These are phyloP conservation scores for Pristionchus arcanus DNA, from an alignment of 2,888 invertebrate species.

Conservation along the genomic window DNA sequence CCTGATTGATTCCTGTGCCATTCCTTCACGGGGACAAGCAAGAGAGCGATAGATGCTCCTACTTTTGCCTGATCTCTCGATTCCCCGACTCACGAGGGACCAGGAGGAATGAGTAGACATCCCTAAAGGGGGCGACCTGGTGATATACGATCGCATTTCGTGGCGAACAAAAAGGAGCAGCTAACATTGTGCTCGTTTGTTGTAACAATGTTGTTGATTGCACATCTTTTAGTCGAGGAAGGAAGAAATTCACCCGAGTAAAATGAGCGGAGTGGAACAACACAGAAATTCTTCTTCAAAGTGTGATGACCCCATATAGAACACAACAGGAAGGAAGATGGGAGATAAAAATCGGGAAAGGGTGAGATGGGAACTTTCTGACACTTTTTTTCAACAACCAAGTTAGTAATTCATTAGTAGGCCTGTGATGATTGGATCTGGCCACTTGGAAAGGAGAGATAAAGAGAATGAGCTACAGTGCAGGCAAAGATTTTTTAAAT, in stretches of 20 bases:
- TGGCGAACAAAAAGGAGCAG: not conserved
- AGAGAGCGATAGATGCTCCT: not conserved
- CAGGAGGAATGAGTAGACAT: not conserved
- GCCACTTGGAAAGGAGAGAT: not conserved
- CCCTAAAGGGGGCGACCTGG: not conserved
- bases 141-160: constrained; percentile 11
- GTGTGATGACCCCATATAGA: not conserved
- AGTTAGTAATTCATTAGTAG: not conserved
- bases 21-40: not conserved
- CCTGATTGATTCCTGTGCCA: constrained; percentile 22
- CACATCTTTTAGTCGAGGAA: not conserved
- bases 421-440: no score
- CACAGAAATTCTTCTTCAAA: not conserved
- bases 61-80: not conserved
- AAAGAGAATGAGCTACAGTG: not conserved
- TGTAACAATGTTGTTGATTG: constrained; percentile 45
- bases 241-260: not conserved
- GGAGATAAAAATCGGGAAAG: not conserved
- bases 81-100: not conserved
- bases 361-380: not conserved
- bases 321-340: not conserved
- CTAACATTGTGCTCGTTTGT: not conserved
- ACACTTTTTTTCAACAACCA: not conserved
- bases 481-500: not conserved
- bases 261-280: not conserved